Percentiles rank a stretch among this genome's conserved stretches.
Conservation (phyloP, 2,888 invertebrate species). For the Apotomis turbidana region DNA sequence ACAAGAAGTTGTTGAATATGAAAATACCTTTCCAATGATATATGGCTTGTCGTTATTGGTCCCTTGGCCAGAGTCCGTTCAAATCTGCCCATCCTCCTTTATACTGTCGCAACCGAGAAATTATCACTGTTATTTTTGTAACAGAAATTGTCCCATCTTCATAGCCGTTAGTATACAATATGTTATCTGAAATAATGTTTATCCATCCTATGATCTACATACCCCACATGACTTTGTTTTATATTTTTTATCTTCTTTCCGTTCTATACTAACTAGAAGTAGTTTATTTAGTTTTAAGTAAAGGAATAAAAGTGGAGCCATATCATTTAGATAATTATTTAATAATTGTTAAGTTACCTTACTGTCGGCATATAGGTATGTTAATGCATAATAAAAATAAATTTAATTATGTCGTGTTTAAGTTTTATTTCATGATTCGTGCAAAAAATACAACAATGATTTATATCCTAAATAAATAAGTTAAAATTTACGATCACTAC, state of each 20-base stretch:
- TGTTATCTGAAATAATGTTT: too few species aligned
- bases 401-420: conserved; percentile 51
- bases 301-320: conserved; percentile 68
- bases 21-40: too few species aligned
- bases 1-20: too few species aligned
- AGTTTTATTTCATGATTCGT: conserved; percentile 62
- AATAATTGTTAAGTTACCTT: conserved; percentile 76
- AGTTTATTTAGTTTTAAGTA: conserved; percentile 40
- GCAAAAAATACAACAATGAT: conserved; percentile 48
- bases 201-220: too few species aligned
- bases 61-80: too few species aligned
- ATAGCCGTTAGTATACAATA: too few species aligned
- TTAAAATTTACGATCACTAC: conserved; percentile 46
- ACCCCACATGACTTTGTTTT: neutral
- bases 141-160: too few species aligned
- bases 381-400: conserved; percentile 53
- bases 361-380: conserved; percentile 47
- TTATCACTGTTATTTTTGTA: too few species aligned
- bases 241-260: conserved; percentile 3
- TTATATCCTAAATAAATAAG: conserved; percentile 46
- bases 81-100: too few species aligned
- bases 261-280: conserved; percentile 3
- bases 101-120: too few species aligned
- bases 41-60: too few species aligned
- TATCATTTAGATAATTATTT: conserved; percentile 71